Conservation (phyloP, 2,888 invertebrate species). For the Brassicogethes aeneus region DNA sequence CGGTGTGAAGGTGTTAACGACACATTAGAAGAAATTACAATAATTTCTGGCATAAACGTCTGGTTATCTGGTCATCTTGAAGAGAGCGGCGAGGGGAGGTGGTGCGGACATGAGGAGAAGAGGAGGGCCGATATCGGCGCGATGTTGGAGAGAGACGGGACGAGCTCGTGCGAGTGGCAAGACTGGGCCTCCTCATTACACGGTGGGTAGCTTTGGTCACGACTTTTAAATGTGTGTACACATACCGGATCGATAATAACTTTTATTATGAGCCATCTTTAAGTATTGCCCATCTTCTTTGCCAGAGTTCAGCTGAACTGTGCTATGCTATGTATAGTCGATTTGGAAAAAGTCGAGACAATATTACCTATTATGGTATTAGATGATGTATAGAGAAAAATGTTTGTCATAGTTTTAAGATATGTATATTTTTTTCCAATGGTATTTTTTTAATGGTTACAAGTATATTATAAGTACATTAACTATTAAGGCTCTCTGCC, state of each 20-base stretch:
- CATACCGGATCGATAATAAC: slow-evolving; percentile 39
- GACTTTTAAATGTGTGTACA: slow-evolving; percentile 40
- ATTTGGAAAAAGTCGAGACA: no score
- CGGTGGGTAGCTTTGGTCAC: slow-evolving; percentile 42
- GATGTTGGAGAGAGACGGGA: slow-evolving; percentile 8
- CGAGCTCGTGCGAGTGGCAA: slow-evolving; percentile 22
- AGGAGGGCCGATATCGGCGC: slow-evolving; percentile 1
- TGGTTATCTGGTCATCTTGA: neutral
- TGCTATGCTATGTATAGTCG: no score
- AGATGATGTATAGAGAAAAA: no score
- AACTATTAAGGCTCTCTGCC: no score
- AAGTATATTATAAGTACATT: no score
- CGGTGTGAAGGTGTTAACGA: slow-evolving; percentile 1
- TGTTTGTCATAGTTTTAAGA: no score
- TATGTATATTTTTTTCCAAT: no score
- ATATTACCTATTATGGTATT: no score
- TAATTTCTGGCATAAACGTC: neutral
- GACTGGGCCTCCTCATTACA: slow-evolving; percentile 39
- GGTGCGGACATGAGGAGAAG: neutral
- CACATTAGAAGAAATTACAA: slow-evolving; percentile 1
- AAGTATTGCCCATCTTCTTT: slow-evolving; percentile 33
- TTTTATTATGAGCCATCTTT: slow-evolving; percentile 38
- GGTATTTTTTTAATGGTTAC: no score
- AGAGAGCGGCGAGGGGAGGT: slow-evolving; percentile 1
- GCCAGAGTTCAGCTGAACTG: no score